Conservation (phyloP, 2,888 invertebrate species). For the Auanema sp. region DNA sequence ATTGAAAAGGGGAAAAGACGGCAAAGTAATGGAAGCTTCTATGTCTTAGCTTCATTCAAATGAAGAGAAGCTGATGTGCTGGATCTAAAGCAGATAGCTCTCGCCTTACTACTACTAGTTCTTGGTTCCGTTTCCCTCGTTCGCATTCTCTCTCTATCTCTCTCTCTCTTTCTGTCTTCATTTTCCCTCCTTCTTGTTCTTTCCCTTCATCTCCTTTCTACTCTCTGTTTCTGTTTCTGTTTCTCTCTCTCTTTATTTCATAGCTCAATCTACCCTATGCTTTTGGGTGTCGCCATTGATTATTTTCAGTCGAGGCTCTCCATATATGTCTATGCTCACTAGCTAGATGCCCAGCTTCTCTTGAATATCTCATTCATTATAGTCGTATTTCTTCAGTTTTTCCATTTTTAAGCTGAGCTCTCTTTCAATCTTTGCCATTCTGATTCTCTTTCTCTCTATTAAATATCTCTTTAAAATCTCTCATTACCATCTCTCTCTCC, state of each 20-base stretch:
- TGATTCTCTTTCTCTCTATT: neutral
- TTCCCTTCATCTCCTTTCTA: slow-evolving; percentile 5
- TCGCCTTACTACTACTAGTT: no score
- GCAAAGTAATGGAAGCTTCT: no score
- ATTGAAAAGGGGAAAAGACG: no score
- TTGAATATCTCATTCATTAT: slow-evolving; percentile 14
- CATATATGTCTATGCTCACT: slow-evolving; percentile 2
- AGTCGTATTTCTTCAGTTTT: slow-evolving; percentile 7
- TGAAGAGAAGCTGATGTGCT: no score
- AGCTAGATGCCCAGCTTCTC: slow-evolving; percentile 2
- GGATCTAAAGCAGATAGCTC: no score
- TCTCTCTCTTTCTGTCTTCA: neutral
- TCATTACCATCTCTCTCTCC: neutral
- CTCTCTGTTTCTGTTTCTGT: slow-evolving; percentile 10
- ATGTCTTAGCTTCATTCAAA: no score
- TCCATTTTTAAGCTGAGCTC: slow-evolving; percentile 6
- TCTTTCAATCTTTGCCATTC: slow-evolving; percentile 4
- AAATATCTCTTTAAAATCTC: neutral
- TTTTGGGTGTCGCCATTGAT: slow-evolving; percentile 7
- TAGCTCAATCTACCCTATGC: slow-evolving; percentile 1
- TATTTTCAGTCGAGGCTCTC: slow-evolving; percentile 3
- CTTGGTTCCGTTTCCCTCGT: neutral
- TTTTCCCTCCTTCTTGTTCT: slow-evolving; percentile 7
- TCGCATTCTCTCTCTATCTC: neutral
- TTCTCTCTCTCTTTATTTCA: slow-evolving; percentile 6